Conservation (phyloP, 35 echinoderm and acorn worm species). For the Ptychodera flava region DNA sequence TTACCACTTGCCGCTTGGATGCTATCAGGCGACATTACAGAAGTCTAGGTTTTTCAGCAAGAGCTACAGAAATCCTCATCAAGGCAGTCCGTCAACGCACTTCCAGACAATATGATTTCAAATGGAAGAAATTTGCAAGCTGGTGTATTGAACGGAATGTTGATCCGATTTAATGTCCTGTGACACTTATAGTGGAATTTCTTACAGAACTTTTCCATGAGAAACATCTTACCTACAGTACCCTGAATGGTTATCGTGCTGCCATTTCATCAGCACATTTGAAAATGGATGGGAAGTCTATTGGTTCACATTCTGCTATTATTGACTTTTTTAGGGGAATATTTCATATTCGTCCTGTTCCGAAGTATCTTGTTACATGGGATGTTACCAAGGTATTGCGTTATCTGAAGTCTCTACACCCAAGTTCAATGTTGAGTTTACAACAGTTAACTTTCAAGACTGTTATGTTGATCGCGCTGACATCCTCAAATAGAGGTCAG, state of each 20-base stretch:
- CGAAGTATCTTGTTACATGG: slow-evolving; percentile 12
- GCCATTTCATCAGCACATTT: slow-evolving; percentile 17
- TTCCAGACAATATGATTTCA: slow-evolving; percentile 37
- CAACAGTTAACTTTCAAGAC: slow-evolving; percentile 23
- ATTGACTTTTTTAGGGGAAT: slow-evolving; percentile 32
- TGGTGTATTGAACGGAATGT: slow-evolving; percentile 3
- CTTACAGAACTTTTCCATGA: slow-evolving; percentile 7
- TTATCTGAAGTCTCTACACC: too few species aligned
- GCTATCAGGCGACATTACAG: slow-evolving; percentile 19
- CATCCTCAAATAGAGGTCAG: not conserved
- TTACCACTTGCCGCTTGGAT: too few species aligned
- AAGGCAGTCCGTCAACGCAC: slow-evolving; percentile 26
- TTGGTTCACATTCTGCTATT: slow-evolving; percentile 3
- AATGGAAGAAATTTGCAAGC: slow-evolving; percentile 20
- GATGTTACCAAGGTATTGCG: slow-evolving; percentile 23
- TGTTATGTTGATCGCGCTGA: slow-evolving; percentile 14
- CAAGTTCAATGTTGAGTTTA: slow-evolving; percentile 8
- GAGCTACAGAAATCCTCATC: slow-evolving; percentile 26
- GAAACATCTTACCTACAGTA: slow-evolving; percentile 5
- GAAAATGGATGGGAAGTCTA: not conserved
- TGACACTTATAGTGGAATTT: slow-evolving; percentile 32
- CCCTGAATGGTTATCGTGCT: slow-evolving; percentile 5
- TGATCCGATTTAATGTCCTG: slow-evolving; percentile 31
- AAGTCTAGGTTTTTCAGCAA: slow-evolving; percentile 2
- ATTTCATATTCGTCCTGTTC: slow-evolving; percentile 15